Percentiles rank a stretch among this genome's conserved stretches.
Evolutionary conservation across 2,888 invertebrate genomes (phyloP).

Genomic region (Empis stercorea): DNA sequence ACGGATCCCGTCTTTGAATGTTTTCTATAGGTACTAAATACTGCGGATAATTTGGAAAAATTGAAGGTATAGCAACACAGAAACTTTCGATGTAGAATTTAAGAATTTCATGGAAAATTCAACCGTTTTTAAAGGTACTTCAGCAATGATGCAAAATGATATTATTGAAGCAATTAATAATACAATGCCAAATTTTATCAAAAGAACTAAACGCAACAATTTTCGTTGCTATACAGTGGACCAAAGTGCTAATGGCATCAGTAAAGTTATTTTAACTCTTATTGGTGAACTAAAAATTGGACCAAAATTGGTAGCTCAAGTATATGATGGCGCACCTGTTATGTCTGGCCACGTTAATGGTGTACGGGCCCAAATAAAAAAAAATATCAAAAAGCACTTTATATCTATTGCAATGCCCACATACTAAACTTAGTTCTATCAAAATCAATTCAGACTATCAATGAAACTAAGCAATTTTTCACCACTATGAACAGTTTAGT

Average conservation of each 20-base stretch:
- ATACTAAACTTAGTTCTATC: constrained; percentile 7
- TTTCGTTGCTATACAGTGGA: no score
- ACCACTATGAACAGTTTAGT: constrained; percentile 4
- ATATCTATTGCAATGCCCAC: constrained; percentile 5
- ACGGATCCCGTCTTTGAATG: no score
- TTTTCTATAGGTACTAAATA: no score
- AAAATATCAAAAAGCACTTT: constrained; percentile 4
- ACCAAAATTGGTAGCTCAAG: constrained; percentile 7
- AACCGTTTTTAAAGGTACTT: constrained; percentile 6
- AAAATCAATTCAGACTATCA: constrained; percentile 5
- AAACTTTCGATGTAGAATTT: constrained; percentile 1
- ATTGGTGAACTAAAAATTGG: constrained; percentile 7
- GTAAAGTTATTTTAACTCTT: constrained; percentile 6
- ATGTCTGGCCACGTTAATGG: constrained; percentile 6
- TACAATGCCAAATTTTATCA: constrained; percentile 4
- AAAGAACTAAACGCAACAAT: no score
- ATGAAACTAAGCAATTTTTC: constrained; percentile 4
- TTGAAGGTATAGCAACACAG: no score
- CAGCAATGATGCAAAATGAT: constrained; percentile 8
- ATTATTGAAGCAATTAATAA: constrained; percentile 8
- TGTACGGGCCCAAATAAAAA: constrained; percentile 8
- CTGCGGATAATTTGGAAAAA: no score
- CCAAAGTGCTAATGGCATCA: constrained; percentile 5
- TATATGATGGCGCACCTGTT: constrained; percentile 6
- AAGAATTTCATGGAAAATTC: constrained; percentile 6